Evolutionary conservation across 2,888 invertebrate genomes (phyloP), one percentile per base, ranked within the genome.

Genomic region (Scaptomyza tumidula): DNA sequence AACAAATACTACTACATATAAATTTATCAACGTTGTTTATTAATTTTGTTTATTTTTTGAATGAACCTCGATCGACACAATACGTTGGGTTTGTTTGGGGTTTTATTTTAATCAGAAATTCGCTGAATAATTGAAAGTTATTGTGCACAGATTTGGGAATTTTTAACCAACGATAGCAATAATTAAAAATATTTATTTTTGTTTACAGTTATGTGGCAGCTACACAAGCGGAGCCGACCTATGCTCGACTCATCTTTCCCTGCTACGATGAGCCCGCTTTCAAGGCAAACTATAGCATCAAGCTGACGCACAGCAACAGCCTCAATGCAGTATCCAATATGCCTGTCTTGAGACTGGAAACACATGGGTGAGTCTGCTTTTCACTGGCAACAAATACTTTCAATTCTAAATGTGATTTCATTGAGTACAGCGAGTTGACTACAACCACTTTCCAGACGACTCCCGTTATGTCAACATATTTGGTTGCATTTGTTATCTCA

Each of bases 401-500:
- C 9, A 44, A 39, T 27, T 41, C 19, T 53, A 61, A 61, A 45
- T 52, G 5, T 31, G 39, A 66, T 71, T 57, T 45, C n/a, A 44
- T 62, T 56, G 43, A 53, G 43, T 46, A n/a, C 56, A 81, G 74
- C 24, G 71, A 72, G 35, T 76, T 90, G 67, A 73, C 73, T 10
- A 91, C 91, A 41, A 92, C 92, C 1, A 86, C 93, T 60, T 94
- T 94, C 65, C 89, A 92, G 67, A 93, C 93, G 46, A 94, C 95
- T 0, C 91, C 93, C 0, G 90, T 93, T 11, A 96, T 97, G 95
- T 95, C 96, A 1, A 94, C 96, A 0, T 98, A 98, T 86, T 92
- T 98, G 7, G 94, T 97, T 2, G 98, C 97, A 0, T 95, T 98
- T 86, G 93, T 97, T 6, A 94, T 98, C 1, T 96, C 96, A 0